A percentile compares a stretch with the other conserved stretches of the same genome.
Conservation (phyloP, 2,888 invertebrate species). For the Cephus pygmeus region DNA sequence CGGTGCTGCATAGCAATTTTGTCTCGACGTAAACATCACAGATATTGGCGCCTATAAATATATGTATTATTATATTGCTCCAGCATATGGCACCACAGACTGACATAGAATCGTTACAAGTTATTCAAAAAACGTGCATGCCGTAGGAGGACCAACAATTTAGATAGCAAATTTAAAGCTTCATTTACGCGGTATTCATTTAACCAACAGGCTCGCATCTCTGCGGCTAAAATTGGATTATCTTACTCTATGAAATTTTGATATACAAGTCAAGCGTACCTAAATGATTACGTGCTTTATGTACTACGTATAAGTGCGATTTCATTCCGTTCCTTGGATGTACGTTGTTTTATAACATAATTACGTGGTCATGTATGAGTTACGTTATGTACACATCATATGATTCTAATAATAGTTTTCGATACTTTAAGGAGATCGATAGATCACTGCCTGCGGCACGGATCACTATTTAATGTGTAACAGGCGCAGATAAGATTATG, state of each 20-base stretch:
- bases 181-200: not conserved
- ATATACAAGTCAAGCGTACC: constrained; percentile 18
- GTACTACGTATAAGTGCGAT: not conserved
- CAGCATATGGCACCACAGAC: not conserved
- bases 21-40: not conserved
- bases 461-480: not conserved
- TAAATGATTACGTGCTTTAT: not conserved
- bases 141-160: not conserved
- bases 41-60: not conserved
- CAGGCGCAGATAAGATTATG: not conserved
- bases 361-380: not conserved
- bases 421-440: not conserved
- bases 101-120: not conserved
- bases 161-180: not conserved
- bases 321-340: not conserved
- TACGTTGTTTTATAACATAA: not conserved
- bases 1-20: not conserved
- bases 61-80: not conserved
- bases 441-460: not conserved
- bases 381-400: not conserved
- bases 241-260: constrained; percentile 9
- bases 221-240: not conserved
- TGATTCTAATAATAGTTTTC: not conserved
- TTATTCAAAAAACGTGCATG: not conserved
- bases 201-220: too few relatives aligned